Evolutionary conservation across 2,888 invertebrate species (phyloP), one percentile per base, ranked within the genome.

Genomic region (Rhyacophila evoluta): DNA sequence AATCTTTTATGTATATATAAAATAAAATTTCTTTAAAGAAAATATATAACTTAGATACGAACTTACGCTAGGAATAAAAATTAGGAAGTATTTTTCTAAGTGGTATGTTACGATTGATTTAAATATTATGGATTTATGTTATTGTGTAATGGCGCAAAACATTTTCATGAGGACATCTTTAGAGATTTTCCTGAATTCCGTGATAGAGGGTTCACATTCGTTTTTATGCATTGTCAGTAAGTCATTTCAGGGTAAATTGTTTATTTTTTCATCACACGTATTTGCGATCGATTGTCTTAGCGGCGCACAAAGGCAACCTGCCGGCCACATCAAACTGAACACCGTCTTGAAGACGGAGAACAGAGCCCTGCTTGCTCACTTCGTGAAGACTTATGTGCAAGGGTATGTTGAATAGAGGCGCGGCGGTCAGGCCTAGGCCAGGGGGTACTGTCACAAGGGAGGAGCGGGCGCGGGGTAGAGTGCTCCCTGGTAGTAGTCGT

Each of bases 391-490:
- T 28, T 33, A 69, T 10, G 29, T 28, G 28, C 69, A 69, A 10
- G 28, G 28, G 69, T 28, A 69, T 11, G 36, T 25, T 19, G 33
- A 72, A 36, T 36, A 72, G 72, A 67, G 74, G 74, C 39, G 41
- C 25, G 38, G 37, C 41, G 74, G 27, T 82, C 85, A 87, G 86
- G 87, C 92, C 95, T 95, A 96, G 91, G 95, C 95, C 90, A 95
- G 90, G 84, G 96, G 95, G 86, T 96, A 96, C 90, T 96, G 96
- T 96, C 96, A 96, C 95, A 96, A 96, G 87, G 95, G 94, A 86
- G 95, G 94, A 76, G 92, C 92, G 81, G 93, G 88, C 80, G 93
- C 89, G 82, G 87, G 88, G 86, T 96, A 95, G 85, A 95, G 90
- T 85, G 95, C 92, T 84, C 95, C 94, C 90, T 95, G 95, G 88